These are phyloP conservation scores for Alectoris magna DNA, from an alignment of 2,797 vertebrate genomes.

Conservation along the genomic window DNA sequence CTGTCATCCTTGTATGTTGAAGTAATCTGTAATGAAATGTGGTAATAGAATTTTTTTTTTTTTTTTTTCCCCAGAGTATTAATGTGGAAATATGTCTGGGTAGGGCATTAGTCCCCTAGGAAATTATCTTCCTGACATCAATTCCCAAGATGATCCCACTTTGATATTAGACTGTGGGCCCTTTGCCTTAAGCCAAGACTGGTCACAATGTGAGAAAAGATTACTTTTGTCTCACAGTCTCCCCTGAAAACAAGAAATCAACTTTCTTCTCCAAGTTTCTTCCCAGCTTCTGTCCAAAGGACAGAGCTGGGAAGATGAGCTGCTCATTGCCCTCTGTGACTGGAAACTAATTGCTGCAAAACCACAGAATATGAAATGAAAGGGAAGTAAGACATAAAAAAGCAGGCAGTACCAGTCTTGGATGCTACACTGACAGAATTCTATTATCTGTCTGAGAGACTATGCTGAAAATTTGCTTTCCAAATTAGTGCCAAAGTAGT, in stretches of 20 bases:
- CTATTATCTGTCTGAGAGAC: slow-evolving; percentile 70
- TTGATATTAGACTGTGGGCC: neutral
- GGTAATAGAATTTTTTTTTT: neutral
- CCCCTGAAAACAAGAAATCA: neutral
- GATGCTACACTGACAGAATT: slow-evolving; percentile 76
- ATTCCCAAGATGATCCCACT: slow-evolving; percentile 4
- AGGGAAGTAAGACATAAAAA: slow-evolving; percentile 63
- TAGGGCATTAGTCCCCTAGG: neutral
- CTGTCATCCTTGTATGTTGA: neutral
- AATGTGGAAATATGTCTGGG: slow-evolving; percentile 9
- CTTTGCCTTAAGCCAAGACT: slow-evolving; percentile 10
- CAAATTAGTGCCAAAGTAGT: no score
- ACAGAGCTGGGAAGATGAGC: neutral
- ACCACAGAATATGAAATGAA: slow-evolving; percentile 62
- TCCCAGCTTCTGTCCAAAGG: neutral
- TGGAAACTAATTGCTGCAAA: slow-evolving; percentile 68
- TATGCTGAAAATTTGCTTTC: slow-evolving; percentile 64
- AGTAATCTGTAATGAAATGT: slow-evolving; percentile 40
- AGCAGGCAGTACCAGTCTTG: slow-evolving; percentile 62
- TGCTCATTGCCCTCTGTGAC: slow-evolving; percentile 53
- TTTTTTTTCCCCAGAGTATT: neutral
- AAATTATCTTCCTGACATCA: neutral
- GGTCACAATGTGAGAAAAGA: neutral
- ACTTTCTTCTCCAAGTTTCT: neutral
- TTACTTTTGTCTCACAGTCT: slow-evolving; percentile 8